phyloP scores from a whole-genome alignment of 2,888 invertebrate genomes.

The Eumacrocentrus americanus region DNA sequence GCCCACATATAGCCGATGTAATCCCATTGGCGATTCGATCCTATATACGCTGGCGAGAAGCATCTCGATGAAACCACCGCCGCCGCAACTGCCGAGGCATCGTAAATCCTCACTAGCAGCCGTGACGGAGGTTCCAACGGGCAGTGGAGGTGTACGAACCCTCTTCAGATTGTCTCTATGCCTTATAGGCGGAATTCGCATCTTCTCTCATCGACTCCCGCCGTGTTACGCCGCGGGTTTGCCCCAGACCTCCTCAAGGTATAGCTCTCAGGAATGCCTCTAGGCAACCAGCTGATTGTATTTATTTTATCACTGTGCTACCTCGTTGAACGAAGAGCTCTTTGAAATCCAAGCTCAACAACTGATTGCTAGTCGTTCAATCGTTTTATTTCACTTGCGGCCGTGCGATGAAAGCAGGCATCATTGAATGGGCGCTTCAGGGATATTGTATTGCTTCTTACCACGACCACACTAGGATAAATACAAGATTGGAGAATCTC shows the following conservation, averaged over 20 bases:
- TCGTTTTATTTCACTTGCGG: not conserved
- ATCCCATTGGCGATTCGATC: constrained; percentile 59
- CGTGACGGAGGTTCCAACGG: constrained; percentile 52
- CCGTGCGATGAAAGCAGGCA: not conserved
- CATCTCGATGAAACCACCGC: constrained; percentile 30
- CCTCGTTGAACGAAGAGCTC: not conserved
- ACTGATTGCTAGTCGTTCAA: not conserved
- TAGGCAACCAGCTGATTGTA: constrained; percentile 10
- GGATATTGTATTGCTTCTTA: not conserved
- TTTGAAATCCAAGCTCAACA: not conserved
- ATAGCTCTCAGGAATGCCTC: not conserved
- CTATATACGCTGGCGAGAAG: constrained; percentile 44
- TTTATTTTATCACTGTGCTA: constrained; percentile 10
- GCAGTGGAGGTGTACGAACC: constrained; percentile 34
- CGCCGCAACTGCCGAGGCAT: constrained; percentile 40
- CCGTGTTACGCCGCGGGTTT: constrained; percentile 5
- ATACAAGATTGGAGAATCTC: not conserved
- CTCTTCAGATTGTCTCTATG: constrained; percentile 41
- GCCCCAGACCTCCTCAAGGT: not conserved
- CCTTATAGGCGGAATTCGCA: constrained; percentile 34
- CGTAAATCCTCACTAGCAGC: constrained; percentile 59
- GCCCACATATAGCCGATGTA: constrained; percentile 52
- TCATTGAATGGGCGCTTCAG: not conserved
- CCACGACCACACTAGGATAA: not conserved
- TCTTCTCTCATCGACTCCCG: constrained; percentile 34